Percentiles rank a stretch among this genome's conserved stretches.
These are phyloP conservation scores for Odontamblyopus lacepedii DNA, from an alignment of 2,797 vertebrate genomes.

Conservation along the genomic window DNA sequence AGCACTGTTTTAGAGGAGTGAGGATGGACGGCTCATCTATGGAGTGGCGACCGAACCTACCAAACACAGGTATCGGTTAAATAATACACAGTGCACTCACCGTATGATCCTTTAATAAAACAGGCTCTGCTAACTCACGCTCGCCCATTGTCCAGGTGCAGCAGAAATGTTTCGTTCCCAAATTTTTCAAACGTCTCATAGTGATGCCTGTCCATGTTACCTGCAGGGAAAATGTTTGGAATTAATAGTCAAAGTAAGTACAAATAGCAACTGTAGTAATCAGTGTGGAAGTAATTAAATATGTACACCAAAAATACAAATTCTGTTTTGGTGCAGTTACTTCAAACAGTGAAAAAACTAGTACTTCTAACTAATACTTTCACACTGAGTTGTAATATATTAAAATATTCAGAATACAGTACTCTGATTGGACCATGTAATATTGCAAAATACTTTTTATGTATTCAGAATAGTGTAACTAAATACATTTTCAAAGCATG, in stretches of 20 bases:
- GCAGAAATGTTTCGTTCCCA: constrained; percentile 90
- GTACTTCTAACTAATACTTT: too few species aligned
- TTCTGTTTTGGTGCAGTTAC: too few species aligned
- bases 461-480: too few species aligned
- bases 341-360: too few species aligned
- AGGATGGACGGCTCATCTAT: constrained; percentile 90
- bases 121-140: constrained; percentile 77
- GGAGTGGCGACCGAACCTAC: constrained; percentile 91
- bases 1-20: constrained; percentile 88
- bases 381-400: too few species aligned
- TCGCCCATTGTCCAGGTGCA: constrained; percentile 92
- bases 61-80: constrained; percentile 2
- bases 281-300: too few species aligned
- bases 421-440: too few species aligned
- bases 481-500: too few species aligned
- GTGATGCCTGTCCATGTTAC: constrained; percentile 96
- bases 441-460: too few species aligned
- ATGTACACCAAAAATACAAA: too few species aligned
- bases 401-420: too few species aligned
- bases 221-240: constrained; percentile 50
- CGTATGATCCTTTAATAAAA: background rate
- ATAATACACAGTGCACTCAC: background rate
- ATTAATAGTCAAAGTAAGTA: background rate
- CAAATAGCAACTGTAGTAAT: background rate
- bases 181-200: constrained; percentile 95